A percentile compares a stretch with the other conserved stretches of the same genome.
Conservation (phyloP, 2,113 vertebrate genomes). For the Melanostigma gelatinosum region DNA sequence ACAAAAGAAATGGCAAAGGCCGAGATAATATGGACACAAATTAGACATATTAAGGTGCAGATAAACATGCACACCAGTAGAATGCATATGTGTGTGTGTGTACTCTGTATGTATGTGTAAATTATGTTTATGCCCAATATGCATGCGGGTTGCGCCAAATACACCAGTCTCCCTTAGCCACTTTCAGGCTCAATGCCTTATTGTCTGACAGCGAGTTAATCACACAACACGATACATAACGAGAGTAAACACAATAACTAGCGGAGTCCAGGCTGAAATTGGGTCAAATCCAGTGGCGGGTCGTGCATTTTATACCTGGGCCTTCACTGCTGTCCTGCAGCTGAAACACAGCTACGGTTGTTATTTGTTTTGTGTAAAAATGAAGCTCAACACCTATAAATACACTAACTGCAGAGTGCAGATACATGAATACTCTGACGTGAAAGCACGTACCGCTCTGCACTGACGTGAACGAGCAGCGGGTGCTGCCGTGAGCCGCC, state of each 20-base stretch:
- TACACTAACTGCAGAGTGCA: too few species aligned
- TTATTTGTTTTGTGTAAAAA: too few species aligned
- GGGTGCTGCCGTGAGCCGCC: too few species aligned
- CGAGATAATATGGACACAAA: background rate
- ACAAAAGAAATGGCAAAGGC: background rate
- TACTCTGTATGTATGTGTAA: background rate
- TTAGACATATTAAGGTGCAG: background rate
- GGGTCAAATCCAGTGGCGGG: constrained; percentile 10
- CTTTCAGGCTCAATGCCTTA: constrained; percentile 22
- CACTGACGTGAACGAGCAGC: too few species aligned
- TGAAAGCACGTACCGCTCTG: too few species aligned
- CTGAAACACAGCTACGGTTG: too few species aligned
- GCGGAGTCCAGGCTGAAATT: constrained; percentile 29
- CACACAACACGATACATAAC: constrained; percentile 41
- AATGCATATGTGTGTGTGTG: background rate
- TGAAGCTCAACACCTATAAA: too few species aligned
- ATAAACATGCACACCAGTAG: background rate
- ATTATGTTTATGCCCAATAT: constrained; percentile 1
- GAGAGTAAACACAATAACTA: constrained; percentile 29
- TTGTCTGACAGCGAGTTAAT: constrained; percentile 57
- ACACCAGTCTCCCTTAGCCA: constrained; percentile 14
- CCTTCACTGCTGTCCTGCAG: too few species aligned
- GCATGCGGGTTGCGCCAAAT: background rate
- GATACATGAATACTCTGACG: too few species aligned
- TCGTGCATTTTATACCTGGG: too few species aligned